Conservation (phyloP, 2,888 invertebrate species). For the Bellardia pandia region DNA sequence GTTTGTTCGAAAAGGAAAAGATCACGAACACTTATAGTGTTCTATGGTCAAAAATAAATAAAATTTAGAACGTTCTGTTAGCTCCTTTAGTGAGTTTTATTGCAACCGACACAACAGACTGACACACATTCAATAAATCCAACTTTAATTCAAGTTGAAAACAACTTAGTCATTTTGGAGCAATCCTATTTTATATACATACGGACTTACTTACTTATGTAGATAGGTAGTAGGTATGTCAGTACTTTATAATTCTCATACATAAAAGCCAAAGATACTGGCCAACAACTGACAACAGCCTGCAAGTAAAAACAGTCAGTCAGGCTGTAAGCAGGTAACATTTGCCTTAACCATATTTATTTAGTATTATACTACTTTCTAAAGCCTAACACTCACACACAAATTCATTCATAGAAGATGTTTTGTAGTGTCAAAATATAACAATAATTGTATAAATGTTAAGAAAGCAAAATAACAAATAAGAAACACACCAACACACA, state of each 20-base stretch:
- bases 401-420: not conserved
- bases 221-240: not conserved
- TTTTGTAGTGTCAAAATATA: slow-evolving; percentile 43
- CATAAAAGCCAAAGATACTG: not conserved
- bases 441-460: slow-evolving; percentile 54
- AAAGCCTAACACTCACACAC: not conserved
- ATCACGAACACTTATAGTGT: too few species aligned
- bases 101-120: too few species aligned
- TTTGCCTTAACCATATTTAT: slow-evolving; percentile 41
- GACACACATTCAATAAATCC: too few species aligned
- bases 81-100: too few species aligned
- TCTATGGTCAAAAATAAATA: too few species aligned
- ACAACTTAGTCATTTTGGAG: too few species aligned
- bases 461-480: slow-evolving; percentile 35
- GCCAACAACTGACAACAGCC: not conserved
- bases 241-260: not conserved
- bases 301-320: not conserved
- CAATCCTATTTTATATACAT: too few species aligned
- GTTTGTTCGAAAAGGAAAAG: too few species aligned
- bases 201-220: not conserved
- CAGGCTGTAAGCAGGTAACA: slow-evolving; percentile 6
- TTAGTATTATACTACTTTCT: slow-evolving; percentile 43
- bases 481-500: not conserved
- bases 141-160: too few species aligned
- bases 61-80: too few species aligned